A percentile compares a stretch with the other conserved stretches of the same genome.
These are phyloP conservation scores for Perognathus longimembris DNA, from an alignment of 2,113 vertebrate genomes.

Conservation along the genomic window DNA sequence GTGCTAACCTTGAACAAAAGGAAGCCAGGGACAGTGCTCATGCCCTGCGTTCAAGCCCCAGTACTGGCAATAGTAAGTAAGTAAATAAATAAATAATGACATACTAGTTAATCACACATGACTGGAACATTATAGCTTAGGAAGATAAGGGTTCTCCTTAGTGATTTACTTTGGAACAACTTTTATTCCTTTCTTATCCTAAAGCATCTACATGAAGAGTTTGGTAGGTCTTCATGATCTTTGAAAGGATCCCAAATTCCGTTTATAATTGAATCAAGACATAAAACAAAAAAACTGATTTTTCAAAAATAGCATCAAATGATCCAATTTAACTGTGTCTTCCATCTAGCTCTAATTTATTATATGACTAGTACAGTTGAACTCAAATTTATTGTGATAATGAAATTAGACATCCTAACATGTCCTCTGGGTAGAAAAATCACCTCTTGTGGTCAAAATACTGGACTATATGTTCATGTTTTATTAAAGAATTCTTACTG, in stretches of 20 bases:
- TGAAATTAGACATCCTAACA: neutral
- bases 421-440: neutral
- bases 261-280: constrained; percentile 6
- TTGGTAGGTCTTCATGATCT: neutral
- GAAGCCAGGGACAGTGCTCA: too few relatives aligned
- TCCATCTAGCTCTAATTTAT: neutral
- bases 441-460: neutral
- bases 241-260: constrained; percentile 2
- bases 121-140: neutral
- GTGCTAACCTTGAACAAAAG: too few relatives aligned
- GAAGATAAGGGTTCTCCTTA: neutral
- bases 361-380: neutral
- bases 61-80: too few relatives aligned
- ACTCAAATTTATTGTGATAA: neutral
- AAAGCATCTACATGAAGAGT: neutral
- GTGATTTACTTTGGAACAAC: neutral
- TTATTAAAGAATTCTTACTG: constrained; percentile 49
- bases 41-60: too few relatives aligned
- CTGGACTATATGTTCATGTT: neutral
- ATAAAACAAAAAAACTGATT: neutral
- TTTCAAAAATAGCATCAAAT: constrained; percentile 22
- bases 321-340: neutral
- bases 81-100: too few relatives aligned
- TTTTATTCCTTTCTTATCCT: neutral
- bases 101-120: neutral